Conservation (phyloP, 2,113 vertebrate genomes). For the Eudyptes chrysolophus region DNA sequence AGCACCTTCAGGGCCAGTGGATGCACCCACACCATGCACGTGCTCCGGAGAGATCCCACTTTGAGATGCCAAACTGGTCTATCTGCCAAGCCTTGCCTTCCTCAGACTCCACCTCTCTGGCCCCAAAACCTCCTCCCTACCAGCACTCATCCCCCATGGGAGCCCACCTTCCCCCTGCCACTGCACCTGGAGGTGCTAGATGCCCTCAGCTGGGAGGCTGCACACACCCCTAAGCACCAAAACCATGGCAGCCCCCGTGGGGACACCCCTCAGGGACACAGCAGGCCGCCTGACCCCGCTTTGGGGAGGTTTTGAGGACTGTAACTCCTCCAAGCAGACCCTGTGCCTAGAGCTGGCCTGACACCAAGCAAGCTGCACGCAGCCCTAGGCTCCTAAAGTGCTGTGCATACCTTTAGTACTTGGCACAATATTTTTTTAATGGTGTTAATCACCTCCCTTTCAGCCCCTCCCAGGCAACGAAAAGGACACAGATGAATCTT, state of each 20-base stretch:
- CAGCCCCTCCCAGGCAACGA: background rate
- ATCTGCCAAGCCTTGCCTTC: background rate
- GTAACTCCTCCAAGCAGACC: background rate
- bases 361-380: background rate
- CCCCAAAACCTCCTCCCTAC: background rate
- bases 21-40: accelerated
- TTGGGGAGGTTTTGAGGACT: background rate
- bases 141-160: accelerated
- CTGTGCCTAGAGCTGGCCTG: background rate
- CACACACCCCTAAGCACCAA: background rate
- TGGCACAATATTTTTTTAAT: background rate
- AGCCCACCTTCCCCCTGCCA: background rate
- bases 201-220: background rate
- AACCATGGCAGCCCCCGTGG: background rate
- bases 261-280: background rate
- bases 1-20: accelerated
- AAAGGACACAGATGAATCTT: background rate
- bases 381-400: constrained; percentile 28
- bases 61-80: background rate
- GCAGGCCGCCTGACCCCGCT: background rate
- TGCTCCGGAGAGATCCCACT: background rate
- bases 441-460: background rate
- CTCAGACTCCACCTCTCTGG: accelerated
- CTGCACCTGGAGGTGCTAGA: background rate
- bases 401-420: background rate